Conservation (phyloP, 1,140 invertebrate species). For the Zophobas atratus region DNA sequence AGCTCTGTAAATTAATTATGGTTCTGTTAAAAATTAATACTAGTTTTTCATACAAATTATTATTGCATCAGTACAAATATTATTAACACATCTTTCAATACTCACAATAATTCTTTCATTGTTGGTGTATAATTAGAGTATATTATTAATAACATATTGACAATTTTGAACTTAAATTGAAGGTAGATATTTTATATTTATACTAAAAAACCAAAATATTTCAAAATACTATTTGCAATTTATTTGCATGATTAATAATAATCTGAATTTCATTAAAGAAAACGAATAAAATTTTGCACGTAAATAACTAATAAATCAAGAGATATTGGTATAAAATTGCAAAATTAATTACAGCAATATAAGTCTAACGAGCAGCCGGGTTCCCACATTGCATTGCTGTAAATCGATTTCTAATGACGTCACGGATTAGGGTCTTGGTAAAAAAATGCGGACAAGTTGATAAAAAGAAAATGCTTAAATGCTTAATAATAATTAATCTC, state of each 20-base stretch:
- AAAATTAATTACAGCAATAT: slow-evolving; percentile 24
- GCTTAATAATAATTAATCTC: too few species aligned
- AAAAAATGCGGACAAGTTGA: too few species aligned
- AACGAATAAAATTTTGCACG: slow-evolving; percentile 13
- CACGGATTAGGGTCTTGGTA: neutral
- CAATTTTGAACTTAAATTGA: too few species aligned
- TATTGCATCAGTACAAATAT: too few species aligned
- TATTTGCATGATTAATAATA: slow-evolving; percentile 10
- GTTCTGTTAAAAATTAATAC: too few species aligned
- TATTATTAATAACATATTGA: too few species aligned
- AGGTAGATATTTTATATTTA: neutral
- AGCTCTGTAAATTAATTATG: too few species aligned
- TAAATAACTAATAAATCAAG: slow-evolving; percentile 40
- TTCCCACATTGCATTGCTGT: neutral
- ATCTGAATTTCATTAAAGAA: slow-evolving; percentile 11
- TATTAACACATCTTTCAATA: too few species aligned
- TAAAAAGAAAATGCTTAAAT: too few species aligned
- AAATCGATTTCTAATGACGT: slow-evolving; percentile 21
- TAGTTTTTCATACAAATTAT: too few species aligned
- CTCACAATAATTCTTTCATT: too few species aligned
- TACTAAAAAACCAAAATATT: neutral
- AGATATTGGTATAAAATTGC: slow-evolving; percentile 8
- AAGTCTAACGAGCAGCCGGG: slow-evolving; percentile 4
- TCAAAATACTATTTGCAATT: neutral
- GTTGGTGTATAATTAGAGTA: too few species aligned